These are phyloP conservation scores for Sycobia sp. DNA, from an alignment of 1,140 invertebrate species.

Conservation along the genomic window DNA sequence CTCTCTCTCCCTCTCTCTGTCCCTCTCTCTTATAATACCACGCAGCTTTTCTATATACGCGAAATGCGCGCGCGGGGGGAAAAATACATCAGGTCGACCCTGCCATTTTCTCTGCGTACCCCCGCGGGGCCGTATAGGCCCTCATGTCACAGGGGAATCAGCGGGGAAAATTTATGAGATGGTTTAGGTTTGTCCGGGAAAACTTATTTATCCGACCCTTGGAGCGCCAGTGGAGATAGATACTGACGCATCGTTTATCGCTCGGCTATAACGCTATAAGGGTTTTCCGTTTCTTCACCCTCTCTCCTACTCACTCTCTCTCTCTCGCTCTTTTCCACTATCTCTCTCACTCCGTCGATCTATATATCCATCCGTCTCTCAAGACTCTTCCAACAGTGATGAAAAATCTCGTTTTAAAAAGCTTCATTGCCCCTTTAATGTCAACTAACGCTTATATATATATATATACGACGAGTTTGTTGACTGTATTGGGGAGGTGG, in stretches of 20 bases:
- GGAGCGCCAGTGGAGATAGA: constrained; percentile 28
- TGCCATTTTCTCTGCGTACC: no score
- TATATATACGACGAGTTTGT: no score
- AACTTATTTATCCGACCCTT: constrained; percentile 31
- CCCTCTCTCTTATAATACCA: background rate
- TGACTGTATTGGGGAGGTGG: no score
- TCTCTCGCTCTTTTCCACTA: no score
- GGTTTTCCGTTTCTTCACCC: no score
- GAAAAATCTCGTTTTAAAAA: constrained; percentile 29
- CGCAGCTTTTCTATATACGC: background rate
- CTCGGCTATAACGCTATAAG: constrained; percentile 16
- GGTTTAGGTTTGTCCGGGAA: constrained; percentile 25
- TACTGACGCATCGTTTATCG: constrained; percentile 33
- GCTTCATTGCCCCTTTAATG: constrained; percentile 3
- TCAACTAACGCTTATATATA: background rate
- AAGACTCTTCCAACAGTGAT: no score
- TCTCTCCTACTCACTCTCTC: no score
- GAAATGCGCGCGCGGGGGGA: constrained; percentile 4
- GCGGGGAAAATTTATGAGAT: constrained; percentile 28
- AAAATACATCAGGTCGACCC: no score
- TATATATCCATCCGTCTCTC: no score
- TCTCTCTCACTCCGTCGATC: no score
- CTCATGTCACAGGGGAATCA: constrained; percentile 26
- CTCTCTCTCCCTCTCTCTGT: background rate
- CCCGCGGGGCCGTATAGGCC: constrained; percentile 2